Conservation (phyloP, 1,140 invertebrate genomes). For the Gonioctena quinquepunctata region DNA sequence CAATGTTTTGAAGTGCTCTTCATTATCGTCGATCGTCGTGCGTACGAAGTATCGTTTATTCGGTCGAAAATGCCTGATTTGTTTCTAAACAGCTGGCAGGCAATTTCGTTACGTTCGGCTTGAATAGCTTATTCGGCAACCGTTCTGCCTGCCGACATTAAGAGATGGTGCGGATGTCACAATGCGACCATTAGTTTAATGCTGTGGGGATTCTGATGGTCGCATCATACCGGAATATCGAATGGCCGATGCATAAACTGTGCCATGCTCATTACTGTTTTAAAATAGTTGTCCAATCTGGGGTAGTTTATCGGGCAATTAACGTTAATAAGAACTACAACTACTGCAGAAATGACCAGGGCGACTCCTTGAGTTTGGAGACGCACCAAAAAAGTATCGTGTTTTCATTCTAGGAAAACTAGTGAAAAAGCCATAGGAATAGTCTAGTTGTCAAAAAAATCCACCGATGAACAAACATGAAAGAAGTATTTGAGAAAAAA, state of each 20-base stretch:
- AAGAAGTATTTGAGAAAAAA: too few relatives aligned
- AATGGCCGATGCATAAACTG: neutral
- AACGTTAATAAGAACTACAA: too few relatives aligned
- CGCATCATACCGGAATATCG: conserved; percentile 5
- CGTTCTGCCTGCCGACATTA: conserved; percentile 24
- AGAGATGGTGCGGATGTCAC: conserved; percentile 20
- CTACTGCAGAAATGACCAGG: too few relatives aligned
- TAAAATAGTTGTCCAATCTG: neutral
- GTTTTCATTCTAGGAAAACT: too few relatives aligned
- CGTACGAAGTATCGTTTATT: conserved; percentile 1
- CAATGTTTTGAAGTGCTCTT: neutral
- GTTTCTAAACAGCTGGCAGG: conserved; percentile 15
- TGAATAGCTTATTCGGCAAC: neutral
- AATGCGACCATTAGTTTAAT: conserved; percentile 33
- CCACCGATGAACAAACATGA: too few relatives aligned
- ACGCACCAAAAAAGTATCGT: too few relatives aligned
- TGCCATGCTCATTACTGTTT: neutral
- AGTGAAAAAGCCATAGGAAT: too few relatives aligned
- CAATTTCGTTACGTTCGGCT: neutral
- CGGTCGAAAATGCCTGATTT: conserved; percentile 5
- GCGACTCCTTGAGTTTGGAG: too few relatives aligned
- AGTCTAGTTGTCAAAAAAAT: too few relatives aligned
- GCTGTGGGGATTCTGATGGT: conserved; percentile 30
- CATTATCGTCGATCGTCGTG: conserved; percentile 8
- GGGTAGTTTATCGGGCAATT: too few relatives aligned